A percentile compares a stretch with the other conserved stretches of the same genome.
Conservation (phyloP, 2,797 vertebrate genomes). For the Lepilemur septentrionalis region DNA sequence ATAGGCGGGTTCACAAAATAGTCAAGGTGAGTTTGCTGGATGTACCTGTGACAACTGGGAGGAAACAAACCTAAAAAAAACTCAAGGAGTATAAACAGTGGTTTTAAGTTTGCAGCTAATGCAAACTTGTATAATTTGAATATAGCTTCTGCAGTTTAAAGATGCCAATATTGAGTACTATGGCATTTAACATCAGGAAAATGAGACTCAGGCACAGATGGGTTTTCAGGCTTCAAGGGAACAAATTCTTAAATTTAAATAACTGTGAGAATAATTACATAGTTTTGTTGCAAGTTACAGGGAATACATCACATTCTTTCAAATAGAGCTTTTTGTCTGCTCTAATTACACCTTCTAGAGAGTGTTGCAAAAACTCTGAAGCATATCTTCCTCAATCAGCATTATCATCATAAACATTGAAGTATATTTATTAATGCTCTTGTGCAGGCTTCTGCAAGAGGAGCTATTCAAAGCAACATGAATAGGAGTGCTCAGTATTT, state of each 20-base stretch:
- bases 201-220: slow-evolving; percentile 68
- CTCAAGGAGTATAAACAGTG: not conserved
- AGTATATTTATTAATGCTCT: slow-evolving; percentile 59
- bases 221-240: slow-evolving; percentile 70
- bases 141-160: slow-evolving; percentile 28
- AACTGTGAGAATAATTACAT: slow-evolving; percentile 77
- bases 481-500: not conserved
- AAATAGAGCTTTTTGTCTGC: slow-evolving; percentile 68
- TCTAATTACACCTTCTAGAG: slow-evolving; percentile 69
- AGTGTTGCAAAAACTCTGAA: slow-evolving; percentile 38
- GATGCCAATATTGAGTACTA: slow-evolving; percentile 17
- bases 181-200: slow-evolving; percentile 68
- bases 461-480: not conserved
- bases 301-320: slow-evolving; percentile 63
- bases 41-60: not conserved
- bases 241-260: slow-evolving; percentile 79
- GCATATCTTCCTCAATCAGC: slow-evolving; percentile 33
- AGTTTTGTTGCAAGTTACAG: slow-evolving; percentile 65
- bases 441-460: not conserved
- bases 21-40: not conserved
- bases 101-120: not conserved
- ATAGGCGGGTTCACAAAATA: not conserved
- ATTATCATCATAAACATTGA: slow-evolving; percentile 33
- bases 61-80: not conserved
- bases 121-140: slow-evolving; percentile 52